phyloP scores from a whole-genome alignment of 2,888 invertebrate genomes.

The Dugesia japonica region DNA sequence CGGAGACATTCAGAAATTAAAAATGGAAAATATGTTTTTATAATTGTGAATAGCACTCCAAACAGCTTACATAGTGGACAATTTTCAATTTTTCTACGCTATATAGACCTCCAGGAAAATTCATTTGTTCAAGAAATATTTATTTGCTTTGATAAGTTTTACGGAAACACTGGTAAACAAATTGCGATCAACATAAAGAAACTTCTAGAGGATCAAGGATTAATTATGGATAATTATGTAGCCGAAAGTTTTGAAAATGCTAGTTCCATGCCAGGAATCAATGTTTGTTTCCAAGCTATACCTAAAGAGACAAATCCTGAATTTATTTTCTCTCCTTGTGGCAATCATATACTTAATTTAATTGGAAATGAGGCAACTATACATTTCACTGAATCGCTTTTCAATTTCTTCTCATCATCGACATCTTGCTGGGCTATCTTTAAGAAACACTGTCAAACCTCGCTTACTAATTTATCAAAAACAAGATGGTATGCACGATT shows the following conservation, averaged over 20 bases:
- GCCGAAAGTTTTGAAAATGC: no score
- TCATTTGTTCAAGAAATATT: not conserved
- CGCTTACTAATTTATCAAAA: not conserved
- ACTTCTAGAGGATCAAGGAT: not conserved
- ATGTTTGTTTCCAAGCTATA: no score
- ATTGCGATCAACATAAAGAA: no score
- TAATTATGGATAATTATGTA: not conserved
- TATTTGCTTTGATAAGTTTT: no score
- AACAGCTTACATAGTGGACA: not conserved
- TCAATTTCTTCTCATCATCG: not conserved
- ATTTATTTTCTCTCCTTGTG: no score
- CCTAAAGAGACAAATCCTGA: no score
- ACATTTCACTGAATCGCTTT: not conserved
- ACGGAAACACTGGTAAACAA: no score
- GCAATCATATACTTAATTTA: no score
- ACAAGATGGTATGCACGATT: not conserved
- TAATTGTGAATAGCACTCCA: not conserved
- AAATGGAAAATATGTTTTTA: not conserved
- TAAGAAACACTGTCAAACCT: not conserved
- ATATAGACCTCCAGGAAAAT: not conserved
- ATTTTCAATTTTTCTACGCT: not conserved
- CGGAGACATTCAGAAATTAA: constrained; percentile 6
- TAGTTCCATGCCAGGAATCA: no score
- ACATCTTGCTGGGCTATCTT: not conserved
- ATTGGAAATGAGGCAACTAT: no score